Percentiles rank a stretch among this genome's conserved stretches.
These are phyloP conservation scores for Pemphigus obesinymphae DNA, from an alignment of 1,140 invertebrate species.

Conservation along the genomic window DNA sequence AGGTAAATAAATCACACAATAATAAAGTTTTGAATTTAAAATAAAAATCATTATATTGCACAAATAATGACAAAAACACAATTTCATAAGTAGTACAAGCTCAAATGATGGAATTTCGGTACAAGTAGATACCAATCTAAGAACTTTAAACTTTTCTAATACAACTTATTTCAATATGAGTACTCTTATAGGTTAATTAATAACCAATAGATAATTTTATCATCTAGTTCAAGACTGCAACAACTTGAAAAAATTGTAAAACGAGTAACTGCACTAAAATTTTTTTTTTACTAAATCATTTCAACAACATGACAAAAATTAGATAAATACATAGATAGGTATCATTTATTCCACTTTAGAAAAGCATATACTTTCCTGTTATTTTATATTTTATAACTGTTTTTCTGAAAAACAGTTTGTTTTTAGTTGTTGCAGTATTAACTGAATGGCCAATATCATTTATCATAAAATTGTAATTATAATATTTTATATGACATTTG, in stretches of 20 bases:
- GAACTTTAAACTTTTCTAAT: not conserved
- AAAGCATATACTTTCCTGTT: too few relatives aligned
- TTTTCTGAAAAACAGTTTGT: too few relatives aligned
- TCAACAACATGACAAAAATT: too few relatives aligned
- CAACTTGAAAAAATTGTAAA: too few relatives aligned
- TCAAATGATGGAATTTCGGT: not conserved
- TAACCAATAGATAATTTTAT: not conserved
- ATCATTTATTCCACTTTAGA: too few relatives aligned
- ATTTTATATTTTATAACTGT: too few relatives aligned
- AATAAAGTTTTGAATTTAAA: not conserved
- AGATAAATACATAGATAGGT: too few relatives aligned
- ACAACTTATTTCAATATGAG: not conserved
- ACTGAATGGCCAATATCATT: too few relatives aligned
- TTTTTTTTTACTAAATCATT: too few relatives aligned
- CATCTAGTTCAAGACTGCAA: too few relatives aligned
- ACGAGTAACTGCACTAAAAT: too few relatives aligned
- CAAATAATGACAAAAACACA: constrained; percentile 3
- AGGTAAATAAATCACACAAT: not conserved
- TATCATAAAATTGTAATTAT: not conserved
- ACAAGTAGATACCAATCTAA: constrained; percentile 12
- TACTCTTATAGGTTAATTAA: not conserved
- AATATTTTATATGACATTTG: not conserved
- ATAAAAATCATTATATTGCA: constrained; percentile 22
- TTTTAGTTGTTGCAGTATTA: too few relatives aligned
- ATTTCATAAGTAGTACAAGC: not conserved